Evolutionary conservation across 53 echinoderm and acorn worm genomes (phyloP).

Genomic region (Hippasteria phrygiana): DNA sequence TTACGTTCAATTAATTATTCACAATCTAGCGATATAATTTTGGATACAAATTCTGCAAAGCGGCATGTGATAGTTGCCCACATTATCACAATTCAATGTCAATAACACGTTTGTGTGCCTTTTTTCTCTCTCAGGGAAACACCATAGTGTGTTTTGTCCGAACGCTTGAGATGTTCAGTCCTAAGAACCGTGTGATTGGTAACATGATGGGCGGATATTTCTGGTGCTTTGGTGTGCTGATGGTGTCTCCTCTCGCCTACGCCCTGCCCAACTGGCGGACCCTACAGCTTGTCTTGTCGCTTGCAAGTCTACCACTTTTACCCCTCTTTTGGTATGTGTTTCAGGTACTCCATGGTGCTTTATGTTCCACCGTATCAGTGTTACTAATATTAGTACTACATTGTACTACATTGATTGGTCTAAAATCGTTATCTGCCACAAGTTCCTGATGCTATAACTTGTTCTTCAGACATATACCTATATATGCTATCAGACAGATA

Average conservation of each 20-base stretch:
- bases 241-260: not conserved
- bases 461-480: too few species aligned
- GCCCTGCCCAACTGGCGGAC: conserved; percentile 20
- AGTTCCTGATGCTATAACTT: too few species aligned
- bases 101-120: not conserved
- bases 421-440: too few species aligned
- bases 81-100: not conserved
- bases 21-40: not conserved
- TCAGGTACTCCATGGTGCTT: too few species aligned
- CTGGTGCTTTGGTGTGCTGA: not conserved
- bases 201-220: not conserved
- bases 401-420: too few species aligned
- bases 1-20: too few species aligned
- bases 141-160: not conserved
- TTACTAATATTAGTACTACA: too few species aligned
- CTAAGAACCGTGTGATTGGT: not conserved
- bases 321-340: conserved; percentile 16
- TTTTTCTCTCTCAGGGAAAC: not conserved
- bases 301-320: not conserved
- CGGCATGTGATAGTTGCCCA: not conserved
- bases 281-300: not conserved
- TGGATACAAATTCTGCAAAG: not conserved
- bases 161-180: not conserved
- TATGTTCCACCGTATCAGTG: too few species aligned
- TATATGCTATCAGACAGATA: too few species aligned